Evolutionary conservation across 2,113 vertebrate species (phyloP).

Genomic region (Caloenas nicobarica): DNA sequence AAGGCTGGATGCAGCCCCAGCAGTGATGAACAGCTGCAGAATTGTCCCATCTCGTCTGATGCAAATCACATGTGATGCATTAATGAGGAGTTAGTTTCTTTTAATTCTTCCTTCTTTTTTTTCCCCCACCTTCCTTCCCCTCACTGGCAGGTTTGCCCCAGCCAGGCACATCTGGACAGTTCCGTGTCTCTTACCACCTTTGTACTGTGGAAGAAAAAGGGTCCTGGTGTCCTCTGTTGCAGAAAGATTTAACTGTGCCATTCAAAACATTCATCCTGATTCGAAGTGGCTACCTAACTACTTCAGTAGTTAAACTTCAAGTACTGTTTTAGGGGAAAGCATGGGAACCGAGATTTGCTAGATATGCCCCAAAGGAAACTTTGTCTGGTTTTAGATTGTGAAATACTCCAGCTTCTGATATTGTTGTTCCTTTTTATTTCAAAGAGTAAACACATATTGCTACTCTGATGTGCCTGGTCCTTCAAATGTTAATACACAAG

Average conservation of each 20-base stretch:
- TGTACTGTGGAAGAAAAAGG: background rate
- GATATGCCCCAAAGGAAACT: slow-evolving; percentile 41
- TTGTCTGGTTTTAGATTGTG: slow-evolving; percentile 30
- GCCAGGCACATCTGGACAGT: background rate
- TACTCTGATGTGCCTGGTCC: background rate
- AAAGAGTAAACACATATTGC: slow-evolving; percentile 44
- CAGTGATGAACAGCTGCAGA: background rate
- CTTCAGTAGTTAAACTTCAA: background rate
- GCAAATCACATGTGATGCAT: background rate
- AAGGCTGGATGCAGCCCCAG: background rate
- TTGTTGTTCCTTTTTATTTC: slow-evolving; percentile 50
- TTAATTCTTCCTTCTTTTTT: background rate
- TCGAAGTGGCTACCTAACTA: background rate
- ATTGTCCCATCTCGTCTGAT: background rate
- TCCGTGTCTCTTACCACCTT: background rate
- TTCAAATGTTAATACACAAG: slow-evolving; percentile 46
- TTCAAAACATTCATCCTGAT: background rate
- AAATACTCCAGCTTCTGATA: slow-evolving; percentile 49
- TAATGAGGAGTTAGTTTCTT: background rate
- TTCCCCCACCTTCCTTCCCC: background rate
- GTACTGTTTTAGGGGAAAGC: background rate
- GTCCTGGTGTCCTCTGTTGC: background rate
- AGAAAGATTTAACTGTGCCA: background rate
- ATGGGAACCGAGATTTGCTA: slow-evolving; percentile 32
- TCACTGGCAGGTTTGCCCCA: background rate